Evolutionary conservation across 2,888 invertebrate genomes (phyloP).

Genomic region (Cantharis rufa): DNA sequence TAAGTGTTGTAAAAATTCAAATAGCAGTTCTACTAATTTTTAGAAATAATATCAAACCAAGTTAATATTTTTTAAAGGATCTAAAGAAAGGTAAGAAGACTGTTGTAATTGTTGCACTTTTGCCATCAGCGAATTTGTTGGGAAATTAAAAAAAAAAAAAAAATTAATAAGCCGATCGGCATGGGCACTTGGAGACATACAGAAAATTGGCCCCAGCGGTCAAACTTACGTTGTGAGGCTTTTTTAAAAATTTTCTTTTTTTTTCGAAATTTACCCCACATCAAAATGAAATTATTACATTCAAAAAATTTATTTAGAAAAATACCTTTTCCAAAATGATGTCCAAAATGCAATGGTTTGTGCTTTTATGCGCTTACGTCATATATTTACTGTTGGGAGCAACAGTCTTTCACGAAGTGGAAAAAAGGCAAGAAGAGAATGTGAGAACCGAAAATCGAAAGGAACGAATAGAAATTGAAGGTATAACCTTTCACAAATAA

Average conservation of each 20-base stretch:
- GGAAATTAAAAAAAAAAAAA: too few species aligned
- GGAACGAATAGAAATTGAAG: slow-evolving; percentile 71
- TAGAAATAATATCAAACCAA: not conserved
- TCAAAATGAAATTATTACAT: too few species aligned
- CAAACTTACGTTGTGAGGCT: too few species aligned
- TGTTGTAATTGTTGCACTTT: not conserved
- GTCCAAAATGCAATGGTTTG: slow-evolving; percentile 81
- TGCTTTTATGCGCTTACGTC: slow-evolving; percentile 63
- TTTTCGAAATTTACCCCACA: too few species aligned
- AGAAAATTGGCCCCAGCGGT: too few species aligned
- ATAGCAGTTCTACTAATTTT: not conserved
- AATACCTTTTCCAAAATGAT: slow-evolving; percentile 62
- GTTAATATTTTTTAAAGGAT: not conserved
- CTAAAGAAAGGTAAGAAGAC: not conserved
- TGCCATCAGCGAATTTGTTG: too few species aligned
- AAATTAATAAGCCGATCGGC: too few species aligned
- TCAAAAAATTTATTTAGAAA: not conserved
- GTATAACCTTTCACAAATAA: slow-evolving; percentile 56
- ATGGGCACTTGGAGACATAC: too few species aligned
- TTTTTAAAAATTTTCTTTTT: too few species aligned
- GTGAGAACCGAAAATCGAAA: slow-evolving; percentile 62
- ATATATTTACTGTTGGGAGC: slow-evolving; percentile 81
- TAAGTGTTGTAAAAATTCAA: not conserved
- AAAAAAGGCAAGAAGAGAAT: slow-evolving; percentile 71
- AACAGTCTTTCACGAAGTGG: slow-evolving; percentile 83